Base-by-base conservation (phyloP, 2,797 vertebrate species). In the Eidolon dupreanum region DNA sequence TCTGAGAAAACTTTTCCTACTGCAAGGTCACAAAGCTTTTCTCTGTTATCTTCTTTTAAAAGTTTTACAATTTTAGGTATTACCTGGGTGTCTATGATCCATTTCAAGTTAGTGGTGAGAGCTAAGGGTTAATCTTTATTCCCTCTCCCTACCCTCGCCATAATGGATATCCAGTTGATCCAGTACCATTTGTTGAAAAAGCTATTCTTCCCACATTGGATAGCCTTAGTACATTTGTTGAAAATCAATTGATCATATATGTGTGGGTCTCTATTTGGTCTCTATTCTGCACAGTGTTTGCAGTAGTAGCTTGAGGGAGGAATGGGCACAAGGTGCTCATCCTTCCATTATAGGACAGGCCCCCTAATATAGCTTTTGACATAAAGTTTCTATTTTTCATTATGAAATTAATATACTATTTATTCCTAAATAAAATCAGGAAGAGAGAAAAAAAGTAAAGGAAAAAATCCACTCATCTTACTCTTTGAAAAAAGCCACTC, bases 401-500 rank as follows among this genome's bases (percentile, higher is more conserved):
- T 49, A 55, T 49, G 19, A 85, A 94, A 85, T 59, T 46, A 90
- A 59, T 41, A 61, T 63, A 24, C 57, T 63, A n/a, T 79, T 53
- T 24, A 51, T n/a, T 91, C 17, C 19, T 43, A 81, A 79, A 88
- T 88, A 83, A 55, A 88, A 63, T 70, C 61, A 74, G 19, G 19
- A 81, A 79, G 82, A 81, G 46, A 75, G 12, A 46, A 78, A 92
- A 61, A 33, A 95, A 33, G 24, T 12, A 51, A 75, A 88, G 20
- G 31, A 51, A 61, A 82, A 84, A 38, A 51, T 36, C 53, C 12
- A 84, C n/a, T 87, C 22, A 41, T 19, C 36, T 91, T 41, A 82
- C 51, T 95, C 63, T 85, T 38, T 73, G 19, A 41, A 43, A 70
- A 61, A 96, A 95, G 28, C 28, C 10, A 10, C 12, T 83, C 36